Evolutionary conservation across 1,140 invertebrate genomes (phyloP).

Genomic region (Drosophila ficusphila): DNA sequence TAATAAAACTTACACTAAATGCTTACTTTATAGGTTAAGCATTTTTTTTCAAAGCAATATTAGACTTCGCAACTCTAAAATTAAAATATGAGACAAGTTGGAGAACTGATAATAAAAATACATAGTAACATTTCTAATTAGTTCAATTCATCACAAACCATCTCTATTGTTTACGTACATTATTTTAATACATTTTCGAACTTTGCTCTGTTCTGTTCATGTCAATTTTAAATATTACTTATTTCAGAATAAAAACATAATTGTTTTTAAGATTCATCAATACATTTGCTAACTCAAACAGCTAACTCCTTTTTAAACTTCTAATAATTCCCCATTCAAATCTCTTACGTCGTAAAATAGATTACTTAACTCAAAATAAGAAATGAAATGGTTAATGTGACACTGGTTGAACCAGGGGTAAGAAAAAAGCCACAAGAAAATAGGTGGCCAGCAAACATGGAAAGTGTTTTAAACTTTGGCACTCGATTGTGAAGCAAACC

Average conservation of each 20-base stretch:
- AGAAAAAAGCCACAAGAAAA: not conserved
- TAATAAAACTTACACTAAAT: too few species aligned
- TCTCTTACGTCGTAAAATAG: not conserved
- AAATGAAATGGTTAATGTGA: not conserved
- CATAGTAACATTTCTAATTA: too few species aligned
- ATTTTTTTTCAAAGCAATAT: not conserved
- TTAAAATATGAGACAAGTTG: not conserved
- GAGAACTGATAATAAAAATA: too few species aligned
- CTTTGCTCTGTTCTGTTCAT: conserved; percentile 7
- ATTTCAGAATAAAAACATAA: conserved; percentile 1
- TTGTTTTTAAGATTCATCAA: conserved; percentile 3
- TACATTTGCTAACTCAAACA: too few species aligned
- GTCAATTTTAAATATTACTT: conserved; percentile 5
- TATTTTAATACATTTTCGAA: conserved; percentile 16
- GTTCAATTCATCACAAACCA: too few species aligned
- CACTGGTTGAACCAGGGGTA: conserved; percentile 17
- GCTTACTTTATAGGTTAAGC: not conserved
- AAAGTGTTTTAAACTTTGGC: conserved; percentile 48
- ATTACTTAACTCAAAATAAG: conserved; percentile 3
- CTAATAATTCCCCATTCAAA: not conserved
- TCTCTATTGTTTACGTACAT: not conserved
- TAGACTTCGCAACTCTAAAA: not conserved
- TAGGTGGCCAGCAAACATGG: conserved; percentile 17
- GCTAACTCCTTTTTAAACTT: not conserved
- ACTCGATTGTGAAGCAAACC: conserved; percentile 27